Conservation (phyloP, 2,113 vertebrate species). For the Dendropsophus ebraccatus region DNA sequence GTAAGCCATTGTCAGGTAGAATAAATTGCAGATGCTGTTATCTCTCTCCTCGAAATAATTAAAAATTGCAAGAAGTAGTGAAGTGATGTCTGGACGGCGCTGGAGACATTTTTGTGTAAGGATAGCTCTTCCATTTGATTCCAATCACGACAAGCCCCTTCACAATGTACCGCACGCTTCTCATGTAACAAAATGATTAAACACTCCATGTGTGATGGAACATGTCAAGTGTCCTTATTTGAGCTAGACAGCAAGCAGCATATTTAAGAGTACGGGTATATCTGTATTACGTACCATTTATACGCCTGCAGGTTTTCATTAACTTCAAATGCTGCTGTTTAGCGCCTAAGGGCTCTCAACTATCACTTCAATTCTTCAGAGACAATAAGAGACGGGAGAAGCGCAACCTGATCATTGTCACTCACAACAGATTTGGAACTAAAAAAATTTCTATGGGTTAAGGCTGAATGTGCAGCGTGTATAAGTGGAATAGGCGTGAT, state of each 20-base stretch:
- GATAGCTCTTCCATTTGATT: constrained; percentile 1
- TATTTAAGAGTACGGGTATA: neutral
- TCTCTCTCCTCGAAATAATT: neutral
- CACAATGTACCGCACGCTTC: neutral
- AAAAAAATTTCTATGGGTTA: neutral
- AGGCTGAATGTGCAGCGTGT: neutral
- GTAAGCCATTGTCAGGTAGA: neutral
- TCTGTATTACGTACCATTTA: constrained; percentile 27
- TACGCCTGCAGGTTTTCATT: constrained; percentile 38
- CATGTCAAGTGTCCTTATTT: constrained; percentile 13
- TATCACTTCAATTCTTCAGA: constrained; percentile 31
- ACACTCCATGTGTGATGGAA: constrained; percentile 21
- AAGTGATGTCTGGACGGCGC: neutral
- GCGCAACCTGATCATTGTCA: neutral
- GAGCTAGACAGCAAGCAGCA: neutral
- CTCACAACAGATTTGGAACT: neutral
- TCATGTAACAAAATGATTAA: constrained; percentile 29
- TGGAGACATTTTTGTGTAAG: neutral
- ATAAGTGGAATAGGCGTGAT: neutral
- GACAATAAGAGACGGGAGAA: constrained; percentile 4
- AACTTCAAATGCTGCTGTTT: constrained; percentile 24
- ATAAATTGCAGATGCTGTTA: neutral
- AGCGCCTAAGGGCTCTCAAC: constrained; percentile 27
- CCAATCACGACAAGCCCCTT: neutral
- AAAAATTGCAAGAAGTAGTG: neutral